Evolutionary conservation across 2,797 vertebrate species (phyloP).

Genomic region (Syndactyla subalaris): DNA sequence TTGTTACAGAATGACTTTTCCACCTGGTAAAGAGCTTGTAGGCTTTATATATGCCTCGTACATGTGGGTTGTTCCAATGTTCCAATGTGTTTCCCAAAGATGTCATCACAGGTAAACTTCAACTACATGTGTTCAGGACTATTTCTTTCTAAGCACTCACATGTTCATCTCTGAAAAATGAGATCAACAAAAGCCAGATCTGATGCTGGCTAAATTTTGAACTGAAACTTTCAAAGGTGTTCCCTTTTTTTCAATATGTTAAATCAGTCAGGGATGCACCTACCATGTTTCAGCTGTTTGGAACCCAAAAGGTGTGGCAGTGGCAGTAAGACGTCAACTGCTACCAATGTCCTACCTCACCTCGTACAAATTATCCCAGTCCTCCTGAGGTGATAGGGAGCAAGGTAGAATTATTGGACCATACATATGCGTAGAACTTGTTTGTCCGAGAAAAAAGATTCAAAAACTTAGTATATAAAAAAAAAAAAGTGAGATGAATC

Average conservation of each 20-base stretch:
- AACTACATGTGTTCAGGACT: neutral
- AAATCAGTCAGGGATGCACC: neutral
- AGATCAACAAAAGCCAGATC: neutral
- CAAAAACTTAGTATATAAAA: neutral
- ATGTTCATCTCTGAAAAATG: neutral
- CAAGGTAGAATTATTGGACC: neutral
- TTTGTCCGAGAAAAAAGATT: neutral
- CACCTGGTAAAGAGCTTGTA: neutral
- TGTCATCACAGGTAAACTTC: neutral
- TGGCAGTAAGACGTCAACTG: neutral
- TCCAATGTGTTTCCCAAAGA: neutral
- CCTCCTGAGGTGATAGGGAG: neutral
- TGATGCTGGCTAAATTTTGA: neutral
- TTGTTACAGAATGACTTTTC: neutral
- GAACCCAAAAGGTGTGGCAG: neutral
- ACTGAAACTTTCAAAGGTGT: neutral
- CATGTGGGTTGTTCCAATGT: neutral
- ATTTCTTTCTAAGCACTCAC: neutral
- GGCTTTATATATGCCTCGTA: neutral
- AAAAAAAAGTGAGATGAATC: neutral
- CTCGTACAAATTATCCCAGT: neutral
- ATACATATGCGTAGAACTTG: neutral
- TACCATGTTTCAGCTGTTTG: neutral
- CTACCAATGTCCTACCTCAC: neutral
- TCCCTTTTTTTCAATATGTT: neutral